These are phyloP conservation scores for Uromys caudimaculatus DNA, from an alignment of 2,797 vertebrate genomes.

Conservation along the genomic window DNA sequence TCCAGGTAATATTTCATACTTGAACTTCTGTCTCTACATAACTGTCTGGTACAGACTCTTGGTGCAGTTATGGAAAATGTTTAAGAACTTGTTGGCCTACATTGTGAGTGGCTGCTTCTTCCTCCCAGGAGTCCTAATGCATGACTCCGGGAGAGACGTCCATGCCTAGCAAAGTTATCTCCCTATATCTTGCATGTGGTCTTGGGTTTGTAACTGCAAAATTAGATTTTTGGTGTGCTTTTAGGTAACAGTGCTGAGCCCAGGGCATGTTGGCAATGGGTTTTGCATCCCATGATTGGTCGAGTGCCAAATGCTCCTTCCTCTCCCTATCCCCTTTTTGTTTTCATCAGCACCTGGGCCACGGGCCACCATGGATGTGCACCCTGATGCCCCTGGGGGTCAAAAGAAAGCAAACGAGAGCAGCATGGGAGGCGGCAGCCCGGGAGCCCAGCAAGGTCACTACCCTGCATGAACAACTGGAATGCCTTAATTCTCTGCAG, in stretches of 20 bases:
- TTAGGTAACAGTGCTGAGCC: background rate
- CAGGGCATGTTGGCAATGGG: background rate
- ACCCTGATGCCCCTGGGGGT: conserved; percentile 14
- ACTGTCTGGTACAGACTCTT: background rate
- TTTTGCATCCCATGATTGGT: background rate
- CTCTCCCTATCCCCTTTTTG: background rate
- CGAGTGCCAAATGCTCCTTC: conserved; percentile 59
- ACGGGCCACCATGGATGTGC: conserved; percentile 49
- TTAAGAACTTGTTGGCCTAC: background rate
- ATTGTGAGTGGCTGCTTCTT: background rate
- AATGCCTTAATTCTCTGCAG: background rate
- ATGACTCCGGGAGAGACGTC: background rate
- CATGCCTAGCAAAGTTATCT: background rate
- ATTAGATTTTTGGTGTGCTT: background rate
- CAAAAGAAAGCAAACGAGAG: background rate
- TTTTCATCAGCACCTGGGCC: conserved; percentile 65
- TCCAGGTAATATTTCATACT: background rate
- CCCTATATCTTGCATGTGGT: background rate
- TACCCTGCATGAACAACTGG: conserved; percentile 31
- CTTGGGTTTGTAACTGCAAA: background rate
- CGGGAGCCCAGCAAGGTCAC: conserved; percentile 59
- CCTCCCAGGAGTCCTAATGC: background rate
- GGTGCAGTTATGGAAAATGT: background rate
- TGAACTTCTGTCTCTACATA: background rate
- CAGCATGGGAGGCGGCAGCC: conserved; percentile 26